Conservation (phyloP, 1,140 invertebrate species). For the Propsilocerus akamusi region DNA sequence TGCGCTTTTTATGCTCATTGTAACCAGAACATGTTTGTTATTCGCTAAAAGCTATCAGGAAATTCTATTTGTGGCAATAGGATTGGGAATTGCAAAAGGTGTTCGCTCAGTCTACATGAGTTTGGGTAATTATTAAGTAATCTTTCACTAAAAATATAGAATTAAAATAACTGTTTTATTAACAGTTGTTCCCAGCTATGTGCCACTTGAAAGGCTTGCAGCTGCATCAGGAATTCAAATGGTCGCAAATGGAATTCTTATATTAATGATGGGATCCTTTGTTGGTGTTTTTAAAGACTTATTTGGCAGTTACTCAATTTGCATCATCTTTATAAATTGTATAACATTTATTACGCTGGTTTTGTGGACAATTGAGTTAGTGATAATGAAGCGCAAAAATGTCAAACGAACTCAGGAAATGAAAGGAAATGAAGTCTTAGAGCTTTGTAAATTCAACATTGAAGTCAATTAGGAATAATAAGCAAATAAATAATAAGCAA, state of each 20-base stretch:
- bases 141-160: too few species aligned
- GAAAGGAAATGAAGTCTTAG: neutral
- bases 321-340: neutral
- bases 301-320: neutral
- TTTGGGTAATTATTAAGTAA: too few species aligned
- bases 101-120: conserved; percentile 46
- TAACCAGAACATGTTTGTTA: conserved; percentile 33
- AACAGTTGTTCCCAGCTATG: conserved; percentile 47
- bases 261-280: conserved; percentile 36
- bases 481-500: too few species aligned
- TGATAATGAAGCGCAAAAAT: neutral
- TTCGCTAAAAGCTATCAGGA: neutral
- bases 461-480: neutral
- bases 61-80: conserved; percentile 5
- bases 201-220: conserved; percentile 36
- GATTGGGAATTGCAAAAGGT: conserved; percentile 33
- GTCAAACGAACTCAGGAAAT: neutral
- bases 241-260: conserved; percentile 37
- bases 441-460: neutral
- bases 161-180: too few species aligned
- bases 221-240: conserved; percentile 44
- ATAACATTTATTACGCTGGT: neutral
- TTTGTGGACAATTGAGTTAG: neutral
- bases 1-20: conserved; percentile 35
- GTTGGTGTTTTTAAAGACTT: conserved; percentile 27